These are phyloP conservation scores for Pocillopora meandrina DNA, from an alignment of 92 coral and sea anemone genomes.

Conservation along the genomic window DNA sequence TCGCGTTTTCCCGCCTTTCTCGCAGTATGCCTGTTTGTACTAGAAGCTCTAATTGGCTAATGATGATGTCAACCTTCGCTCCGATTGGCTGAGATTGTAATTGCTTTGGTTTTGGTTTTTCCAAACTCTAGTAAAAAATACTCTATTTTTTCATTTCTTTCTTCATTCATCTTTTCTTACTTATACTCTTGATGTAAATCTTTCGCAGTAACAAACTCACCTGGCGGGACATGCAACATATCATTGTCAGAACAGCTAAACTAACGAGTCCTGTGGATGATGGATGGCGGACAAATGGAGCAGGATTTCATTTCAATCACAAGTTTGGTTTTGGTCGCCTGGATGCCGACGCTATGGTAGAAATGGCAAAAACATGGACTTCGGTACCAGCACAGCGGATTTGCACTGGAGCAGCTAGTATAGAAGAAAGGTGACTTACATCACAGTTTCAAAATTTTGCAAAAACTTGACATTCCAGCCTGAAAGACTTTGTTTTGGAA, in stretches of 20 bases:
- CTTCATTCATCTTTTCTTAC: too few species aligned
- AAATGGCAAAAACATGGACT: constrained; percentile 75
- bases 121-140: too few species aligned
- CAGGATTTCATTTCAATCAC: constrained; percentile 93
- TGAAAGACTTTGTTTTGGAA: neutral
- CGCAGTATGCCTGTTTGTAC: too few species aligned
- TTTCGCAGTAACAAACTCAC: constrained; percentile 66
- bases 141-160: too few species aligned
- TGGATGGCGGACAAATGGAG: constrained; percentile 97
- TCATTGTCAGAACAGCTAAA: constrained; percentile 88
- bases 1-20: too few species aligned
- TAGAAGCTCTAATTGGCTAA: too few species aligned
- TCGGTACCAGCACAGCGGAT: constrained; percentile 67
- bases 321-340: constrained; percentile 97
- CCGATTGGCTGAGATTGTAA: too few species aligned
- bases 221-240: constrained; percentile 97
- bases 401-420: constrained; percentile 87
- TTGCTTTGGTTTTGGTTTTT: too few species aligned
- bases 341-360: constrained; percentile 95
- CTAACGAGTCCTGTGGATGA: constrained; percentile 99
- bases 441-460: neutral
- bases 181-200: too few species aligned
- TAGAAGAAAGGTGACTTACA: constrained; percentile 77
- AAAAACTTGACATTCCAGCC: neutral
- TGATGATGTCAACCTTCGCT: too few species aligned